phyloP scores from a whole-genome alignment of 2,888 invertebrate genomes.

The Cryptus armator region DNA sequence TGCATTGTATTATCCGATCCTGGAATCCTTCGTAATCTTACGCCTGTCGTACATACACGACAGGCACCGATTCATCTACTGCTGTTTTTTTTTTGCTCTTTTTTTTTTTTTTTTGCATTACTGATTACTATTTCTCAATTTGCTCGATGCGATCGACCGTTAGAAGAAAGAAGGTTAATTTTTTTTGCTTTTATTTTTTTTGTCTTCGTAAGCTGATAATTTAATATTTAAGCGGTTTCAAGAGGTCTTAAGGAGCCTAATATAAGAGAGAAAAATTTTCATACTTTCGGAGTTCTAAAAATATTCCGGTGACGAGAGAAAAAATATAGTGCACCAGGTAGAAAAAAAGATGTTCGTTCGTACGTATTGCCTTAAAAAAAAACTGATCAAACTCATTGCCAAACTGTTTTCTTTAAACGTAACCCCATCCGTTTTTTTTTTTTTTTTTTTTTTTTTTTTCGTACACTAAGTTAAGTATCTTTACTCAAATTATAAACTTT shows the following conservation, averaged over 20 bases:
- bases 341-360: slow-evolving; percentile 4
- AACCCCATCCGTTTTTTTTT: not conserved
- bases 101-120: not conserved
- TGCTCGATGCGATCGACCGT: slow-evolving; percentile 1
- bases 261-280: slow-evolving; percentile 23
- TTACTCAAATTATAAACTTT: not conserved
- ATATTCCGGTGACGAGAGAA: not conserved
- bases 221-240: slow-evolving; percentile 38
- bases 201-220: slow-evolving; percentile 29
- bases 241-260: slow-evolving; percentile 6
- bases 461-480: not conserved
- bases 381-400: slow-evolving; percentile 13
- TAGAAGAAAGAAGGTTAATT: slow-evolving; percentile 15
- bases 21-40: slow-evolving; percentile 20
- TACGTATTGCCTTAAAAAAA: slow-evolving; percentile 8
- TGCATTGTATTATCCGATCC: slow-evolving; percentile 20
- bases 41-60: not conserved
- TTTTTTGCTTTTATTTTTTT: not conserved
- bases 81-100: not conserved
- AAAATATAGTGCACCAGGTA: slow-evolving; percentile 7
- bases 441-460: not conserved
- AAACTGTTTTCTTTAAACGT: not conserved
- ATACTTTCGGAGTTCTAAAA: slow-evolving; percentile 1
- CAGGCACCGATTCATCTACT: not conserved
- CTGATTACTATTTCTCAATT: slow-evolving; percentile 16